Conservation (phyloP, 2,113 vertebrate species). For the Gambusia affinis region DNA sequence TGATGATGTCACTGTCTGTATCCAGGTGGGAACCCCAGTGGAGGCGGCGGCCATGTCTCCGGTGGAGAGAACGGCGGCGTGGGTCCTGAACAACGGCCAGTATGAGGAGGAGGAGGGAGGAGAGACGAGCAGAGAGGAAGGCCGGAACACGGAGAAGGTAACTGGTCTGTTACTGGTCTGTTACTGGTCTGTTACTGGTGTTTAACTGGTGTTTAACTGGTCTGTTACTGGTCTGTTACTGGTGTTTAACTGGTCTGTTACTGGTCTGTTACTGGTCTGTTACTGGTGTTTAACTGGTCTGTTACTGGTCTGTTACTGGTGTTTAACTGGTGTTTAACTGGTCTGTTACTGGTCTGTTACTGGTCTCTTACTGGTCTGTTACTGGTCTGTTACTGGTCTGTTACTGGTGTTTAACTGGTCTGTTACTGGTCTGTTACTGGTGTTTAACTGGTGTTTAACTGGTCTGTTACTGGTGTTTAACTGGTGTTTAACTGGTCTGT, state of each 20-base stretch:
- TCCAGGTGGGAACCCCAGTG: conserved; percentile 87
- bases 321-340: background rate
- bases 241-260: background rate
- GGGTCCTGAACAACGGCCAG: conserved; percentile 95
- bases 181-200: no score
- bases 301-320: no score
- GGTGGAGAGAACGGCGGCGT: conserved; percentile 95
- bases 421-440: background rate
- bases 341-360: background rate
- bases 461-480: no score
- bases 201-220: background rate
- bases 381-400: no score
- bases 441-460: no score
- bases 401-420: no score
- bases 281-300: background rate
- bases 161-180: background rate
- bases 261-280: background rate
- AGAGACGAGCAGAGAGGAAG: conserved; percentile 79
- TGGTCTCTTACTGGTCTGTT: background rate
- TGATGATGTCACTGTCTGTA: conserved; percentile 17
- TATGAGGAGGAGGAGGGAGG: conserved; percentile 83
- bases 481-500: conserved; percentile 63
- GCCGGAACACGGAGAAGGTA: conserved; percentile 91
- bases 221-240: background rate
- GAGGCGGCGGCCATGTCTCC: conserved; percentile 93